phyloP scores from a whole-genome alignment of 2,888 invertebrate species.

The Rhodophaea formosa region DNA sequence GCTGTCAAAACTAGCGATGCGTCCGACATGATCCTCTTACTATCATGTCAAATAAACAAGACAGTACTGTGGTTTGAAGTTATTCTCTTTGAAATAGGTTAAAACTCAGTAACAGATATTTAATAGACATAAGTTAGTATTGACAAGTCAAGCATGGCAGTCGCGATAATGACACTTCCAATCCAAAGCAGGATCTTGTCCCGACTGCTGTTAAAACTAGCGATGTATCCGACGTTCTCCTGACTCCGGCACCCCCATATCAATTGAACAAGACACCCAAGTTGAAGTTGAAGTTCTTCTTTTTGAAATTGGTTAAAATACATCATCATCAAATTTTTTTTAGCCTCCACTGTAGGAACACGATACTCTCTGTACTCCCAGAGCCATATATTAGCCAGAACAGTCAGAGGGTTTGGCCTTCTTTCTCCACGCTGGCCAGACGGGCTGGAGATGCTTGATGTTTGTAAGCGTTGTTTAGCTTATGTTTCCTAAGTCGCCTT shows the following conservation, averaged over 20 bases:
- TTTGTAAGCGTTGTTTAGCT: too few species aligned
- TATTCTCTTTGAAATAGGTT: too few species aligned
- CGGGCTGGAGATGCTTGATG: too few species aligned
- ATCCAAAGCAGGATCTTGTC: constrained; percentile 1
- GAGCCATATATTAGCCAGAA: too few species aligned
- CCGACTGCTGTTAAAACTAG: constrained; percentile 3
- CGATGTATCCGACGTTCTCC: constrained; percentile 1
- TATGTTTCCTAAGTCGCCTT: too few species aligned
- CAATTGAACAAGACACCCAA: constrained; percentile 17
- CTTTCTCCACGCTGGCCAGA: too few species aligned
- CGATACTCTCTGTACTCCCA: too few species aligned
- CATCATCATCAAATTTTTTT: too few species aligned
- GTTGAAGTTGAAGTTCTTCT: not conserved
- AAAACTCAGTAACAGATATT: too few species aligned
- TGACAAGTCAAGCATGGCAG: not conserved
- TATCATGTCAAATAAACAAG: constrained; percentile 16
- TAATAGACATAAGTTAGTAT: not conserved
- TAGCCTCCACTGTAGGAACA: too few species aligned
- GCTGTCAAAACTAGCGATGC: constrained; percentile 11
- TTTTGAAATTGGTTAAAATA: too few species aligned
- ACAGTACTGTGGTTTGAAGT: constrained; percentile 8
- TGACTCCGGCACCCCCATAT: constrained; percentile 5
- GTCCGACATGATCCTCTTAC: constrained; percentile 1
- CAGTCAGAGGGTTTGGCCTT: too few species aligned
- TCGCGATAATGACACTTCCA: not conserved